phyloP scores from a whole-genome alignment of 2,113 vertebrate genomes.

The Hylia prasina region DNA sequence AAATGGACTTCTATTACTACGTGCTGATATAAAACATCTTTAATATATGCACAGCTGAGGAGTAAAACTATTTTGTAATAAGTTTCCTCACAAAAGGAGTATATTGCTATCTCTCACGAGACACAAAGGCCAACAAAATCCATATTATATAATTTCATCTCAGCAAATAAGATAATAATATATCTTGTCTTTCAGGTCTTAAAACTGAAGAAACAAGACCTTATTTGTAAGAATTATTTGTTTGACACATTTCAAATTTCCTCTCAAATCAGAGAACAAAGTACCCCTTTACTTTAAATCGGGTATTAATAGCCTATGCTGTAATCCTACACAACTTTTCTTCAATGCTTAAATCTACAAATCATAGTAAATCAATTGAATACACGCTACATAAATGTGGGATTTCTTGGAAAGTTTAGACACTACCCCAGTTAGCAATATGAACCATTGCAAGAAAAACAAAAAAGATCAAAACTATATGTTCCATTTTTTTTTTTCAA shows the following conservation, averaged over 20 bases:
- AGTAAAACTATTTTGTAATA: neutral
- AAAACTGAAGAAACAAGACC: neutral
- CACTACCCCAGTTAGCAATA: rapidly evolving
- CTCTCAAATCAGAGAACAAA: neutral
- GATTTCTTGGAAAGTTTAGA: neutral
- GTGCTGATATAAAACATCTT: neutral
- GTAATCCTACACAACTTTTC: neutral
- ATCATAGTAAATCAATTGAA: neutral
- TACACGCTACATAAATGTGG: neutral
- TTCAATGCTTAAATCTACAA: neutral
- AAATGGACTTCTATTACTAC: neutral
- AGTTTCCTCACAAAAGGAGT: neutral
- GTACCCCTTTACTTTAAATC: neutral
- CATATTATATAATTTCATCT: neutral
- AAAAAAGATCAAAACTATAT: rapidly evolving
- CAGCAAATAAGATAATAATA: neutral
- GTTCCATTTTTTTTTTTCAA: neutral
- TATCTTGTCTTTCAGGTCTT: neutral
- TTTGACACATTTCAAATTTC: neutral
- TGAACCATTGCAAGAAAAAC: neutral
- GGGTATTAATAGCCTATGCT: neutral
- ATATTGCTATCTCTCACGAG: neutral
- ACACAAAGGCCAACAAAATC: neutral
- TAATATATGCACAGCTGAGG: neutral
- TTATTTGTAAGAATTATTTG: neutral